Evolutionary conservation across 23 tunicate species (phyloP), one percentile per base, ranked within the genome.

Genomic region (Trididemnum nubilum): DNA sequence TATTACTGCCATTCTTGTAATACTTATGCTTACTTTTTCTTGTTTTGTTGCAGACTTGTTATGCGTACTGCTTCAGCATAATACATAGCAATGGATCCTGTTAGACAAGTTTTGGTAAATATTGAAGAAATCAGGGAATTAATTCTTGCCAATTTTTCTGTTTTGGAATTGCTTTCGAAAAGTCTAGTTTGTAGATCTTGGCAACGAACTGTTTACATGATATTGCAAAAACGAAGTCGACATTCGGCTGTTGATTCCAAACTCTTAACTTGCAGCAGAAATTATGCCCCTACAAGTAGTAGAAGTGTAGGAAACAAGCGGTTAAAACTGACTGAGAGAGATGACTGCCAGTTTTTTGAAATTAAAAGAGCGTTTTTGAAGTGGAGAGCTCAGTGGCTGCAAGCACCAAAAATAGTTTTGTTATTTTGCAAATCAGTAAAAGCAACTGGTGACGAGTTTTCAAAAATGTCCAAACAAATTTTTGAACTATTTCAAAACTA

Each of bases 31-130:
- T n/a, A n/a, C n/a, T n/a, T n/a, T n/a, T n/a, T n/a, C n/a, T n/a
- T n/a, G n/a, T n/a, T n/a, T n/a, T n/a, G n/a, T n/a, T n/a, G n/a
- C n/a, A n/a, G n/a, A n/a, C n/a, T n/a, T n/a, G n/a, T n/a, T n/a
- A n/a, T n/a, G n/a, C n/a, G n/a, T n/a, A n/a, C n/a, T n/a, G n/a
- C n/a, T n/a, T n/a, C n/a, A n/a, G n/a, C n/a, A n/a, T n/a, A n/a
- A n/a, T n/a, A n/a, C n/a, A n/a, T n/a, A n/a, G 67, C 29, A 2
- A 73, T 73, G 78, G 78, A 77, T 54, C 81, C 81, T 2, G 67
- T n/a, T 34, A 39, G 1, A 3, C 66, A 18, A 2, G 65, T 28
- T 33, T 29, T 77, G n/a, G 67, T 77, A 5, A 22, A 77, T 28
- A 54, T 77, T 1, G 67, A 77, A 23, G 67, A 54, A 23, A 52